Evolutionary conservation across 2,113 vertebrate species (phyloP).

Genomic region (Microcebus lehilahytsara): DNA sequence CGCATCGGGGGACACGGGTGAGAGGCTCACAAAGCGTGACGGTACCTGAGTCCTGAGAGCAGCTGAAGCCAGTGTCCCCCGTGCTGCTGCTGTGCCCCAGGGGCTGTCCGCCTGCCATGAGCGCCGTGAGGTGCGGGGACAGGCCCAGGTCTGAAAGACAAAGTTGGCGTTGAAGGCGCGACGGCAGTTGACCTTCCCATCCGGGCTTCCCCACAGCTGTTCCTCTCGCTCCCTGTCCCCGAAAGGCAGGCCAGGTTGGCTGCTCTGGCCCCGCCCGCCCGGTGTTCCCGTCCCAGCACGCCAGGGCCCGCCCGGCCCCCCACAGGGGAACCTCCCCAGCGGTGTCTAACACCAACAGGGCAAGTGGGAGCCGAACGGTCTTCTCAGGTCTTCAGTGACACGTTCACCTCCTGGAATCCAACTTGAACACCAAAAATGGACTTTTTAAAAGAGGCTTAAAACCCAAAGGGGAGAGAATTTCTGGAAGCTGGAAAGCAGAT

Average conservation of each 20-base stretch:
- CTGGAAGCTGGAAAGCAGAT: too few relatives aligned
- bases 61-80: conserved; percentile 97
- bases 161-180: neutral
- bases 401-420: neutral
- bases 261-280: neutral
- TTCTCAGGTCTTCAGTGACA: accelerated
- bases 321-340: neutral
- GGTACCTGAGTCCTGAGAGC: conserved; percentile 96
- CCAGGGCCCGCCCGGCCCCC: neutral
- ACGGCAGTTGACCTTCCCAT: accelerated
- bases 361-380: accelerated
- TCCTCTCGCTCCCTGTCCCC: accelerated
- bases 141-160: conserved; percentile 93
- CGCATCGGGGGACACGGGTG: neutral
- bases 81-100: conserved; percentile 96
- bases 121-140: conserved; percentile 97
- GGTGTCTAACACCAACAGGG: neutral
- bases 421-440: neutral
- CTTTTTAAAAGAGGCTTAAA: neutral
- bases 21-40: accelerated
- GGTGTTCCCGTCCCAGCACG: neutral
- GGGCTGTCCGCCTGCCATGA: conserved; percentile 92
- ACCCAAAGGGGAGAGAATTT: neutral
- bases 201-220: neutral
- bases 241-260: accelerated